Evolutionary conservation across 2,113 vertebrate genomes (phyloP), one percentile per base, ranked within the genome.

Genomic region (Indicator indicator): DNA sequence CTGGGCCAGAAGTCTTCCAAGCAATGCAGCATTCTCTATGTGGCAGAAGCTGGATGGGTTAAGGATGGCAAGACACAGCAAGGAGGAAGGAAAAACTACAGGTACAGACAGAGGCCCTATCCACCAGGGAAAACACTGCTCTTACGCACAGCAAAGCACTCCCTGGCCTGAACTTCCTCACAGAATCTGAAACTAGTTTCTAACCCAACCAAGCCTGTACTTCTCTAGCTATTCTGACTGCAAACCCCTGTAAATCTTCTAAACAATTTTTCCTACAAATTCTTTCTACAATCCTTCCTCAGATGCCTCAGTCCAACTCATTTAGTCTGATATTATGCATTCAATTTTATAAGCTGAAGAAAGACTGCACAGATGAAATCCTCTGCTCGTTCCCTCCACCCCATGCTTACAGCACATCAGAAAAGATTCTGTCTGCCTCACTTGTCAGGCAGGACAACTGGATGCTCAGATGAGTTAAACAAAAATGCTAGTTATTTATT

Each of bases 381-480:
- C 52, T 84, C 67, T 75, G 21, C 65, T 91, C 56, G 11, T 69
- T 89, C 80, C 38, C 42, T 50, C 56, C 2, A 0, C 42, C 56
- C 44, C 0, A 0, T 32, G 23, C 85, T 92, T 24, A 9, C 19
- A 86, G 77, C 50, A 75, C 92, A 92, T 93, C 92, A 96, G 83
- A 84, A 89, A 73, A 63, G 63, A 96, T 93, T 92, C 81, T 27
- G 65, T 86, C 86, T 84, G 94, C 80, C 88, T 94, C 89, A 40
- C 88, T 81, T 90, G 91, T 95, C 90, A 75, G 80, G 68, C 81
- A 78, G 89, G 85, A 91, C 93, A 96, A 94, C 74, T 95, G 88
- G 88, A 94, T 90, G 92, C 52, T 50, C 73, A 95, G 94, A 96
- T 92, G 88, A 95, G 63, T 93, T 94, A 86, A 86, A 89, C 94